Evolutionary conservation across 2,888 invertebrate genomes (phyloP), one percentile per base, ranked within the genome.

Genomic region (Amphimallon solstitiale): DNA sequence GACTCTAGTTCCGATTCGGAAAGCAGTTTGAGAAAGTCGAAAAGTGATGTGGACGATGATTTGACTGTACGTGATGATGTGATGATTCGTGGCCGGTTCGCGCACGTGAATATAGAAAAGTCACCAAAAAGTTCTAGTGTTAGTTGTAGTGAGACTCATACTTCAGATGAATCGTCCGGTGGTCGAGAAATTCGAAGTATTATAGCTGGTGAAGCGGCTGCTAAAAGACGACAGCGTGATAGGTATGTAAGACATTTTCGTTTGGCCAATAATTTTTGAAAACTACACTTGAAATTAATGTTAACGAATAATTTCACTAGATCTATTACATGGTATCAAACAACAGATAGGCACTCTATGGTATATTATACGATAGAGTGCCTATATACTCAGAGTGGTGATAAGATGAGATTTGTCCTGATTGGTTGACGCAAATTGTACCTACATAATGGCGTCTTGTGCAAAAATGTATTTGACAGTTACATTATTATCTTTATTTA

Each of bases 141-240:
- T 45, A 67, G 64, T 49, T 70, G 67, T 48, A 72, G 71, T 51
- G 69, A 72, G 46, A 70, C 68, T 61, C 69, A 67, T 43, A 77
- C 78, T 15, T 89, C 88, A 74, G 88, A 87, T 0, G 89, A 89
- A 73, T 89, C 89, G 70, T 89, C 88, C 56, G 89, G 89, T 19
- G 88, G 88, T 0, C 82, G 88, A 0, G 89, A 90, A 78, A 86
- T 89, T 70, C 84, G 86, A 1, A 87, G 85, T 60, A 89, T 89
- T 74, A 88, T 87, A 68, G 83, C 82, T 70, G 84, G 83, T 68
- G 85, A 84, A 72, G 83, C 83, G 3, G 80, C 82, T 19, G 81
- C 82, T 15, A 77, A 83, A 56, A 76, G 83, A 21, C 78, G 80
- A 15, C 84, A 84, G 74, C 76, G 77, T 54, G 74, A 69, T 75